Conservation (phyloP, 1,140 invertebrate genomes). For the Venustaconcha ellipsiformis region DNA sequence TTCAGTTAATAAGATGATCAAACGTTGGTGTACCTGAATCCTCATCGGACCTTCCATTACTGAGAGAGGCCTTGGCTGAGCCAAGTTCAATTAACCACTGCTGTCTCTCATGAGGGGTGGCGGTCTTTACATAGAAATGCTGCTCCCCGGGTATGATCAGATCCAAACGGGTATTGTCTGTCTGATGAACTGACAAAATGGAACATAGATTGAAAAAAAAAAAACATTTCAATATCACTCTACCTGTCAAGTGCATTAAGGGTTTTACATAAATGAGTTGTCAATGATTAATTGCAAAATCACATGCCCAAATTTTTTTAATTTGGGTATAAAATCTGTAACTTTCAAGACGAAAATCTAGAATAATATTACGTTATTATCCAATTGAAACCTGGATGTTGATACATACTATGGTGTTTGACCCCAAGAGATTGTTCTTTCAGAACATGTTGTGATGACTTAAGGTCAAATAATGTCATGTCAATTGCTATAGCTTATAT, state of each 20-base stretch:
- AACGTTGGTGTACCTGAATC: slow-evolving; percentile 61
- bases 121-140: slow-evolving; percentile 83
- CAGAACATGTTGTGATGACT: too few relatives aligned
- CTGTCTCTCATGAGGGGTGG: slow-evolving; percentile 81
- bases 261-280: background rate
- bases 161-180: slow-evolving; percentile 80
- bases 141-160: slow-evolving; percentile 85
- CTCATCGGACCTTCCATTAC: slow-evolving; percentile 57
- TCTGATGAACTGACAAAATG: slow-evolving; percentile 75
- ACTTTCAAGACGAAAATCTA: too few relatives aligned
- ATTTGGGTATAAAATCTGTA: too few relatives aligned
- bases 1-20: background rate
- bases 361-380: too few relatives aligned
- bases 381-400: too few relatives aligned
- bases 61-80: slow-evolving; percentile 82
- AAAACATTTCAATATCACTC: background rate
- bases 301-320: too few relatives aligned
- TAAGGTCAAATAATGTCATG: too few relatives aligned
- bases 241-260: background rate
- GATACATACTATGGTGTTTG: too few relatives aligned
- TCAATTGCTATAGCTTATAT: too few relatives aligned
- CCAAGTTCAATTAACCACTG: slow-evolving; percentile 85
- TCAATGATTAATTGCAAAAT: background rate
- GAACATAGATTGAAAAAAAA: slow-evolving; percentile 1
- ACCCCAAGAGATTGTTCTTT: too few relatives aligned